Conservation (phyloP, 2,797 vertebrate genomes). For the Phataginus tetradactyla region DNA sequence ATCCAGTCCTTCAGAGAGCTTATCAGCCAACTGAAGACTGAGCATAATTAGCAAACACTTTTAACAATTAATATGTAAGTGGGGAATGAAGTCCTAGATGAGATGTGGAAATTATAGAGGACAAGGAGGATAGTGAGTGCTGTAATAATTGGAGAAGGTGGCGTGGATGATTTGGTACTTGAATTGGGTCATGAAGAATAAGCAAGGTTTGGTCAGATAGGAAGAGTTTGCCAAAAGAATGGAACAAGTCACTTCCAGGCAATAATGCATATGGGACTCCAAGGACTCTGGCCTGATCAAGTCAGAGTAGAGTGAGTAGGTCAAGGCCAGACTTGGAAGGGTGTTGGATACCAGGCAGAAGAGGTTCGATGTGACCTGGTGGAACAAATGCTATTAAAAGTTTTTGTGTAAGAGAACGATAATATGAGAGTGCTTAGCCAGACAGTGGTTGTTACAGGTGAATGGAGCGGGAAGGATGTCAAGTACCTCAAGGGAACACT, state of each 20-base stretch:
- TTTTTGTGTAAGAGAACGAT: neutral
- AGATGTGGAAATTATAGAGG: neutral
- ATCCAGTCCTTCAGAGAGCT: neutral
- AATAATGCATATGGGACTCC: neutral
- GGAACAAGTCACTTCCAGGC: neutral
- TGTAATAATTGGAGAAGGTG: slow-evolving; percentile 2
- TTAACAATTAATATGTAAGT: neutral
- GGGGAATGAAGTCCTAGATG: neutral
- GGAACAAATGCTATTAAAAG: neutral
- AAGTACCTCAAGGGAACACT: neutral
- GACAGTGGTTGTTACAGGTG: neutral
- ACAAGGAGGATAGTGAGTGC: neutral
- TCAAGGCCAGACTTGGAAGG: neutral
- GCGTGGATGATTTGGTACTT: neutral
- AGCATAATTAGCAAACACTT: neutral
- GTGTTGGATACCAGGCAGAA: neutral
- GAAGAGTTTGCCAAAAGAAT: neutral
- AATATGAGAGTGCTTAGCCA: neutral
- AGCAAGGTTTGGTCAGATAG: neutral
- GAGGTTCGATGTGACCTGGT: neutral
- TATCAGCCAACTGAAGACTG: neutral
- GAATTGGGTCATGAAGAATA: neutral
- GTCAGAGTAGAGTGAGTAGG: neutral
- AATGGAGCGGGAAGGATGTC: neutral
- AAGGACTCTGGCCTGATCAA: neutral